These are phyloP conservation scores for Uromys caudimaculatus DNA, from an alignment of 2,797 vertebrate genomes.

Conservation along the genomic window DNA sequence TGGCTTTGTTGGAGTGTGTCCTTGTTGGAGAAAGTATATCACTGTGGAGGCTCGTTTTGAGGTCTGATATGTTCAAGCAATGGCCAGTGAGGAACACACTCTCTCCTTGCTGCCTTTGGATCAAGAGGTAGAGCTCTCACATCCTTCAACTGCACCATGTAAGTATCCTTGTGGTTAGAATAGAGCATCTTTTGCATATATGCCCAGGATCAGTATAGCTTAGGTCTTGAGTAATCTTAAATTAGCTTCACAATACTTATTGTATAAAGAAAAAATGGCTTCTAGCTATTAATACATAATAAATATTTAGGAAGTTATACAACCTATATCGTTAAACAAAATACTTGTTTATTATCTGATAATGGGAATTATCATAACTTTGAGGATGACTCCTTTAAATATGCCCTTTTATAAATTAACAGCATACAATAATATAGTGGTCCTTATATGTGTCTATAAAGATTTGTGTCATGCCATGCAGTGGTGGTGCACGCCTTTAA, in stretches of 20 bases:
- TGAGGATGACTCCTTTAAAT: background rate
- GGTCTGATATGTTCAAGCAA: background rate
- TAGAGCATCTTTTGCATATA: background rate
- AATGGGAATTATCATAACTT: background rate
- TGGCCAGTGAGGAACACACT: background rate
- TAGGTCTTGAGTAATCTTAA: background rate
- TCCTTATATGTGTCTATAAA: background rate
- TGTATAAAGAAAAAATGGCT: background rate
- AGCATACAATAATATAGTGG: background rate
- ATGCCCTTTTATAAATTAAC: background rate
- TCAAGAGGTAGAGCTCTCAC: background rate
- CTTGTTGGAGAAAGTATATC: background rate
- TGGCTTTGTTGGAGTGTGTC: background rate
- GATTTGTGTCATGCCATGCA: background rate
- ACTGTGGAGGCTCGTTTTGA: background rate
- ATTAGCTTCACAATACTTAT: background rate
- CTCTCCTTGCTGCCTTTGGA: background rate
- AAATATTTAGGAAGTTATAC: background rate
- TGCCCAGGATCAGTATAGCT: background rate
- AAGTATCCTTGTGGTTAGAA: background rate
- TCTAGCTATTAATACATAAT: background rate
- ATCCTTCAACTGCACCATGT: background rate
- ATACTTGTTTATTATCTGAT: background rate
- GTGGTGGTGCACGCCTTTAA: no score
- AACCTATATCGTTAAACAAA: background rate